Conservation (phyloP, 2,797 vertebrate genomes). For the Micrastur ruficollis region DNA sequence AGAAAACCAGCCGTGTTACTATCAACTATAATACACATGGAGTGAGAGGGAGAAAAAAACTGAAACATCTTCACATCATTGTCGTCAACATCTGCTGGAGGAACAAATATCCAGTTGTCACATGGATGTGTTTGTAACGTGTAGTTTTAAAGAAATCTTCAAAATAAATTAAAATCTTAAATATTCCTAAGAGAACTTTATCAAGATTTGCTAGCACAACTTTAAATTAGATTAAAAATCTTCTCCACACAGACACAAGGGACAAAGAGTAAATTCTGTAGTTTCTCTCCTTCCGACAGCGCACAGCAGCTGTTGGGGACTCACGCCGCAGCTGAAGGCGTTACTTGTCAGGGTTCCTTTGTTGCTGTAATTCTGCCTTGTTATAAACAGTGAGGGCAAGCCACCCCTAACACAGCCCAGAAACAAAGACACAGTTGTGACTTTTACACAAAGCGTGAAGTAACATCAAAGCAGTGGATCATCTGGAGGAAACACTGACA, state of each 20-base stretch:
- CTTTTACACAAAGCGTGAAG: background rate
- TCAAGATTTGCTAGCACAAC: background rate
- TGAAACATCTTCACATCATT: background rate
- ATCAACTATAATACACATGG: background rate
- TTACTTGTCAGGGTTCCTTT: background rate
- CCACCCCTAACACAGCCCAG: background rate
- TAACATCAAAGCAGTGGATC: constrained; percentile 20
- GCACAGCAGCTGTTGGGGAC: background rate
- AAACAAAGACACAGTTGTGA: background rate
- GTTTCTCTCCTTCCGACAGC: background rate
- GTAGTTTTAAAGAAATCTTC: background rate
- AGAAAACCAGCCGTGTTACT: background rate
- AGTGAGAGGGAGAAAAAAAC: rapidly evolving
- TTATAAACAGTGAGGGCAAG: background rate
- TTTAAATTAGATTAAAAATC: background rate
- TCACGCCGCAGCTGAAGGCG: rapidly evolving
- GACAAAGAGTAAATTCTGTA: background rate
- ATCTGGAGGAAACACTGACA: background rate
- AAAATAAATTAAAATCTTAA: background rate
- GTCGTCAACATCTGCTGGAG: background rate
- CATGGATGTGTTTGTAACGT: background rate
- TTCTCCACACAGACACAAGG: background rate
- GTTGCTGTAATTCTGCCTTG: background rate
- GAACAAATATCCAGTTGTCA: background rate
- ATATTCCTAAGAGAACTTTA: background rate